Evolutionary conservation across 1,140 invertebrate species (phyloP), one percentile per base, ranked within the genome.

Genomic region (Tenebrio molitor): DNA sequence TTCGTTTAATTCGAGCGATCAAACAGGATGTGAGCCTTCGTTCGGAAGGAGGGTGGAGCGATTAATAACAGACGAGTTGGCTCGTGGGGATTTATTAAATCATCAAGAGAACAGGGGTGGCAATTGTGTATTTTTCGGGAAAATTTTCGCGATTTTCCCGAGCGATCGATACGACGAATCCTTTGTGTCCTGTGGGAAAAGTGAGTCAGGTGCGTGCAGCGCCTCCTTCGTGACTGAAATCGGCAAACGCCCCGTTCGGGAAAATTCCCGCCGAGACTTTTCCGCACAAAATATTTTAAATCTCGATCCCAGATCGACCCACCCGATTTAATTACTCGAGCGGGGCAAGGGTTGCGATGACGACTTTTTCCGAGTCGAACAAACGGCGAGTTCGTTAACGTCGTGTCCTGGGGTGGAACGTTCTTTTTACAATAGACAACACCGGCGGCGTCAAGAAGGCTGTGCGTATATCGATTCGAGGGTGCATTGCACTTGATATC

Each of bases 401-500:
- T 12, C 36, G 12, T n/a, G 3, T 3, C 8, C 8, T 3, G 8
- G 36, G 12, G 12, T 39, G 12, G 12, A 7, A 39, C 36, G 25
- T 3, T 29, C 50, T 14, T 58, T 58, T 29, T 58, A n/a, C 12
- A 58, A 58, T 17, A 58, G 50, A 58, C 36, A 39, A 39, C 50
- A 58, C 21, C 50, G 21, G n/a, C 23, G 50, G 50, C 50, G 50
- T 58, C 50, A 58, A 58, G 50, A 29, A 58, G 50, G 23, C 50
- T 25, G 15, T 58, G 50, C 50, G 50, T 58, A 33, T 58, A 58
- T 58, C 50, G 50, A 58, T 58, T 58, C 23, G 8, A 29, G 50
- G 50, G 50, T 58, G 50, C 50, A 58, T 58, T 58, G 50, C 29
- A 58, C 50, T 29, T 58, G 29, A 58, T 58, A 58, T 58, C 50